phyloP scores from a whole-genome alignment of 2,888 invertebrate genomes.

The Drosophila mettleri region DNA sequence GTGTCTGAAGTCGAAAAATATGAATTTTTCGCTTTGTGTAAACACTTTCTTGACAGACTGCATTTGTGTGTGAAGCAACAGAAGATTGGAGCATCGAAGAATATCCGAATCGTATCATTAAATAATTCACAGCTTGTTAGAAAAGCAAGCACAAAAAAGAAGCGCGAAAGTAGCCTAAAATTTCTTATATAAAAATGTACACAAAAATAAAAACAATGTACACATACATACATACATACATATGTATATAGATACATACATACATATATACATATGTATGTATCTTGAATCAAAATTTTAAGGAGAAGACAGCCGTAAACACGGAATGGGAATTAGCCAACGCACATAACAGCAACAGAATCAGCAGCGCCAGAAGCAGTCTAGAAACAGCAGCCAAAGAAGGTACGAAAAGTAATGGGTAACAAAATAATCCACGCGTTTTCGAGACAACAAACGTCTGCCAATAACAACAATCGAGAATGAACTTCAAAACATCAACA shows the following conservation, averaged over 20 bases:
- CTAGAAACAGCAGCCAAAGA: constrained; percentile 25
- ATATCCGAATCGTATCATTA: constrained; percentile 48
- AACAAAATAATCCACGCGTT: constrained; percentile 53
- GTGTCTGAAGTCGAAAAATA: too few relatives aligned
- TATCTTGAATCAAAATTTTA: constrained; percentile 51
- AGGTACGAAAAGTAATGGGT: constrained; percentile 43
- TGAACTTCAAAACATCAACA: constrained; percentile 29
- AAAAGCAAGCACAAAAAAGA: constrained; percentile 39
- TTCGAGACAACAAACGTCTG: constrained; percentile 29
- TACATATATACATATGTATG: background rate
- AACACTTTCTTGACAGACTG: too few relatives aligned
- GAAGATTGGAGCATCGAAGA: constrained; percentile 14
- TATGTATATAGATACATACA: constrained; percentile 5
- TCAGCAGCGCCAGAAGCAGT: constrained; percentile 12
- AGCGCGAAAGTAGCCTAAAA: constrained; percentile 29
- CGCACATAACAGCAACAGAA: constrained; percentile 12
- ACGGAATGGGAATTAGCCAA: constrained; percentile 28
- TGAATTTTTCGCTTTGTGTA: too few relatives aligned
- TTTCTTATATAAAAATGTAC: constrained; percentile 1
- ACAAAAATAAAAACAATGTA: constrained; percentile 11
- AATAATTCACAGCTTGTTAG: constrained; percentile 62
- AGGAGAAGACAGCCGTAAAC: constrained; percentile 31
- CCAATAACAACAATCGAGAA: constrained; percentile 22
- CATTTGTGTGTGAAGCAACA: background rate
- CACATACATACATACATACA: constrained; percentile 2